These are phyloP conservation scores for Scalopus aquaticus DNA, from an alignment of 2,113 vertebrate species.

Conservation along the genomic window DNA sequence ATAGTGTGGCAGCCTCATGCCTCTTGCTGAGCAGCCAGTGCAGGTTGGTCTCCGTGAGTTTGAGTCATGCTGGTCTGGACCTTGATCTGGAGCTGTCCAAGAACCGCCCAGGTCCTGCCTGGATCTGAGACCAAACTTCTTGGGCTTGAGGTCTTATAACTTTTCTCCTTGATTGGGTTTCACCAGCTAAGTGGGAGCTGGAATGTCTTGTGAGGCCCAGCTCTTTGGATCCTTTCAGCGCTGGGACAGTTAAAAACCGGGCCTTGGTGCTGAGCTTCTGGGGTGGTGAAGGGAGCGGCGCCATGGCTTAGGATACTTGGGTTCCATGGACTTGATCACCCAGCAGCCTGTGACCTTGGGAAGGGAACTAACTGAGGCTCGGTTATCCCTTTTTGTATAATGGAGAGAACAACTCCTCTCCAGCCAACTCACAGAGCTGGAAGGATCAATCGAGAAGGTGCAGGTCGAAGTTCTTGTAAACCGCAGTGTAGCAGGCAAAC, in stretches of 20 bases:
- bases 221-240: not conserved
- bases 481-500: accelerated
- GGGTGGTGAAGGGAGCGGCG: not conserved
- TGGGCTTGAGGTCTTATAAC: not conserved
- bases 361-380: not conserved
- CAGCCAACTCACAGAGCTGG: not conserved
- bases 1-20: not conserved
- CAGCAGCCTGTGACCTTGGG: not conserved
- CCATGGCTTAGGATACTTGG: too few relatives aligned
- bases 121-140: not conserved
- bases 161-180: not conserved
- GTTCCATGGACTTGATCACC: not conserved
- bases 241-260: not conserved
- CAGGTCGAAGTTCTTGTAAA: not conserved
- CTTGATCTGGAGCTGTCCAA: not conserved
- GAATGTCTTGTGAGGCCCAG: not conserved
- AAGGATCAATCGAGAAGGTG: not conserved
- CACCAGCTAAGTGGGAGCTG: not conserved
- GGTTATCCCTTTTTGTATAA: not conserved
- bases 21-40: not conserved
- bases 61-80: not conserved
- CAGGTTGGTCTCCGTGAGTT: not conserved
- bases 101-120: not conserved
- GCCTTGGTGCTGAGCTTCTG: not conserved
- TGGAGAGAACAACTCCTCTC: not conserved